Conservation (phyloP, 2,113 vertebrate species). For the Polyodon spathula region DNA sequence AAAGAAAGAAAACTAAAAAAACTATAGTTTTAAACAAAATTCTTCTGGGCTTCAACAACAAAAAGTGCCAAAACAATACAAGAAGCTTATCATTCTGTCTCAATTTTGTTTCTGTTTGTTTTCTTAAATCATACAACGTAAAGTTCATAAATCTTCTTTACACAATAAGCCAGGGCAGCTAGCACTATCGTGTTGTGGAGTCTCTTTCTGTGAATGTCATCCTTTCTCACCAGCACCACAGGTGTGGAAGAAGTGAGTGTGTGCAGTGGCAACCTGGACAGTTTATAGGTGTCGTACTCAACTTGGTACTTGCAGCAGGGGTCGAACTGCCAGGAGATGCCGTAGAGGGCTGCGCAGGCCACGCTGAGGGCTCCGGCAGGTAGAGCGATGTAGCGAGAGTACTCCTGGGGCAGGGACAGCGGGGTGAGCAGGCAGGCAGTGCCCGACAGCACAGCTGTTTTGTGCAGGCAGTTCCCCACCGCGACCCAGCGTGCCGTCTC, state of each 20-base stretch:
- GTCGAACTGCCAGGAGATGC: slow-evolving; percentile 97
- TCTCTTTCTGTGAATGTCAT: slow-evolving; percentile 98
- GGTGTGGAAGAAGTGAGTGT: slow-evolving; percentile 95
- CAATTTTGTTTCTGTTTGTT: slow-evolving; percentile 23
- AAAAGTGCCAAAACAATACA: slow-evolving; percentile 32
- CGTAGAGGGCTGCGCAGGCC: slow-evolving; percentile 88
- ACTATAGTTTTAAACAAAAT: no score
- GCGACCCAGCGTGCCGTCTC: slow-evolving; percentile 97
- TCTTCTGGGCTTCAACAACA: no score
- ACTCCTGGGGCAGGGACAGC: slow-evolving; percentile 76
- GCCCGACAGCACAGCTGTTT: slow-evolving; percentile 87
- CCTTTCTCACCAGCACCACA: slow-evolving; percentile 94
- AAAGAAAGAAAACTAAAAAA: slow-evolving; percentile 55
- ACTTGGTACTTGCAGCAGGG: slow-evolving; percentile 99
- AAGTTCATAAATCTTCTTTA: slow-evolving; percentile 97
- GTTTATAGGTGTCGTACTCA: slow-evolving; percentile 95
- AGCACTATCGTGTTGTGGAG: slow-evolving; percentile 98
- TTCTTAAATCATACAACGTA: slow-evolving; percentile 77
- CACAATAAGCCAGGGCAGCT: slow-evolving; percentile 93
- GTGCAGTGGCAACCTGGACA: slow-evolving; percentile 93
- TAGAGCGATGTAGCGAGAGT: slow-evolving; percentile 87
- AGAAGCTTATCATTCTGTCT: slow-evolving; percentile 46
- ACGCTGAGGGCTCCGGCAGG: slow-evolving; percentile 84
- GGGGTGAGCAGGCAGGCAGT: slow-evolving; percentile 86
- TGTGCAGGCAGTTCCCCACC: slow-evolving; percentile 97